Percentiles rank a stretch among this genome's conserved stretches.
These are phyloP conservation scores for Rhyzopertha dominica DNA, from an alignment of 1,140 invertebrate species.

Conservation along the genomic window DNA sequence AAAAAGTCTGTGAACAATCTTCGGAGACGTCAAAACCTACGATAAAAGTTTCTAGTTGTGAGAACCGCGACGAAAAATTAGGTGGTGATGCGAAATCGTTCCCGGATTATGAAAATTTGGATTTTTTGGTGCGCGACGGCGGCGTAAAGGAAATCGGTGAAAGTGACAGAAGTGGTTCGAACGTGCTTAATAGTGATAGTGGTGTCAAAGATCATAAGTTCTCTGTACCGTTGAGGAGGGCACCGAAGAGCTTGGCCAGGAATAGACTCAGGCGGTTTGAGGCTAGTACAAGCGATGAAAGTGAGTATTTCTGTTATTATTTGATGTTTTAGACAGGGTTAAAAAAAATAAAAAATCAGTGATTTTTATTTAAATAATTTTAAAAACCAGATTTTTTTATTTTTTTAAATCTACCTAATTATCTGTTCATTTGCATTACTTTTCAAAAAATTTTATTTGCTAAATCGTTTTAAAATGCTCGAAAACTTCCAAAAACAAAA, in stretches of 20 bases:
- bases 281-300: too few species aligned
- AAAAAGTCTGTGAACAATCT: neutral
- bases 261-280: constrained; percentile 34
- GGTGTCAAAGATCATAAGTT: constrained; percentile 26
- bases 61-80: constrained; percentile 15
- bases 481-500: too few species aligned
- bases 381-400: too few species aligned
- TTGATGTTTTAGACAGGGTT: too few species aligned
- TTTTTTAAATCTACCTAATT: too few species aligned
- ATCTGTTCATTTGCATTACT: too few species aligned
- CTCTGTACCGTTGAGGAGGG: constrained; percentile 28
- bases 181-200: constrained; percentile 14
- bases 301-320: too few species aligned
- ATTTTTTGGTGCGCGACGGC: constrained; percentile 36
- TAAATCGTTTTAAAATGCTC: too few species aligned
- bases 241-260: constrained; percentile 42
- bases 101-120: constrained; percentile 38
- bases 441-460: too few species aligned
- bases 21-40: constrained; percentile 23
- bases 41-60: constrained; percentile 24
- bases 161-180: too few species aligned
- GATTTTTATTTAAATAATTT: too few species aligned
- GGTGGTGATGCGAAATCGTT: constrained; percentile 17
- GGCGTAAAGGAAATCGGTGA: constrained; percentile 28
- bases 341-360: too few species aligned